Percentiles rank a stretch among this genome's conserved stretches.
phyloP scores from a whole-genome alignment of 1,140 invertebrate genomes.

The Sogatella furcifera region DNA sequence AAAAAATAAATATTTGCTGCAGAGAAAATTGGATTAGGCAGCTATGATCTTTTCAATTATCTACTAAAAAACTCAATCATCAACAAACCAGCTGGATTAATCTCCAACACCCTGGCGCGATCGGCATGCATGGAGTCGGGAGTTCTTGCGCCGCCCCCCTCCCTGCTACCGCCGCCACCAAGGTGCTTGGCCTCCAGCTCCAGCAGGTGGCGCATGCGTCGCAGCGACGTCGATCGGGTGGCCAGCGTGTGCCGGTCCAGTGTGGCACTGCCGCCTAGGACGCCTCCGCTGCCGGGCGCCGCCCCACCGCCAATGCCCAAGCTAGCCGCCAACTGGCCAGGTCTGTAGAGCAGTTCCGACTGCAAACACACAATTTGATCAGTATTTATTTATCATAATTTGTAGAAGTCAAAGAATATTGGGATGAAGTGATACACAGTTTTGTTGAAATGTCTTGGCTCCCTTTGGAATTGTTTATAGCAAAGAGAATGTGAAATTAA shows the following conservation, averaged over 20 bases:
- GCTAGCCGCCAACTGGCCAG: slow-evolving; percentile 19
- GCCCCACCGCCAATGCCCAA: too few species aligned
- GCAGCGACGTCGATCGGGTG: slow-evolving; percentile 23
- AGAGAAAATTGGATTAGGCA: too few species aligned
- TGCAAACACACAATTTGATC: background rate
- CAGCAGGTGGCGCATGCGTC: slow-evolving; percentile 26
- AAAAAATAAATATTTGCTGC: too few species aligned
- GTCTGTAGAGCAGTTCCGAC: slow-evolving; percentile 21
- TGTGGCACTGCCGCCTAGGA: too few species aligned
- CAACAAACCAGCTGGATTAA: slow-evolving; percentile 26
- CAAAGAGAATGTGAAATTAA: too few species aligned
- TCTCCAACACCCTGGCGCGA: slow-evolving; percentile 23
- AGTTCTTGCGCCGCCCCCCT: slow-evolving; percentile 1
- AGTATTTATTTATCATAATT: too few species aligned
- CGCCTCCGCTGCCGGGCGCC: slow-evolving; percentile 7
- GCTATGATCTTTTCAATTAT: too few species aligned
- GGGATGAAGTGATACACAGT: too few species aligned
- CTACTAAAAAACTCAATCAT: too few species aligned
- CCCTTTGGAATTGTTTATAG: too few species aligned
- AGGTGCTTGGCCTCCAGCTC: slow-evolving; percentile 27
- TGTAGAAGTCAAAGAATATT: too few species aligned
- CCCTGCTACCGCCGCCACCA: slow-evolving; percentile 20
- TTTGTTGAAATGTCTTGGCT: too few species aligned
- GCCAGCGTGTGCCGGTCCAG: slow-evolving; percentile 18
- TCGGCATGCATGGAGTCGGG: slow-evolving; percentile 17